Percentiles rank a stretch among this genome's conserved stretches.
These are phyloP conservation scores for Heliothis peltigera DNA, from an alignment of 2,888 invertebrate genomes.

Conservation along the genomic window DNA sequence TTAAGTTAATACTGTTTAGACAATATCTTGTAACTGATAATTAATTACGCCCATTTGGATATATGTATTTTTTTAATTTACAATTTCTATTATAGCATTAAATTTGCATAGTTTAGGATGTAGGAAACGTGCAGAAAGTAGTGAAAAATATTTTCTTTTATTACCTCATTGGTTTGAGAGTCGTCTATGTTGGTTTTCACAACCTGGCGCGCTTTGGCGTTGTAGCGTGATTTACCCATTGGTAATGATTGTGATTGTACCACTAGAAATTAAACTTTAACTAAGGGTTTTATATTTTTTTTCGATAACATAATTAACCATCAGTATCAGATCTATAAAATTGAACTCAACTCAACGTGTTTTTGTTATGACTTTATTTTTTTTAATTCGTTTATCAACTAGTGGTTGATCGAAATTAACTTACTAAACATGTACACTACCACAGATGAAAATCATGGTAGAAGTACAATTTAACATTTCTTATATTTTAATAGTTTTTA, in stretches of 20 bases:
- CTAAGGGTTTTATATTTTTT: neutral
- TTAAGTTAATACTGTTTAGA: neutral
- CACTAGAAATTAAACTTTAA: neutral
- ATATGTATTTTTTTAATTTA: too few species aligned
- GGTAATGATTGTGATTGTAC: slow-evolving; percentile 1
- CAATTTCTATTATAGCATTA: too few species aligned
- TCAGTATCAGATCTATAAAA: neutral
- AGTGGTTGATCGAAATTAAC: neutral
- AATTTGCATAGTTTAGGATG: too few species aligned
- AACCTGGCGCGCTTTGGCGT: slow-evolving; percentile 93
- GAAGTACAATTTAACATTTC: too few species aligned
- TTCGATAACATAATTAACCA: neutral
- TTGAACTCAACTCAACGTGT: slow-evolving; percentile 39
- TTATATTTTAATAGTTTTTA: too few species aligned
- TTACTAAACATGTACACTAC: neutral
- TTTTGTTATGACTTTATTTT: slow-evolving; percentile 76
- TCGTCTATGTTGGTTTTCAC: slow-evolving; percentile 93
- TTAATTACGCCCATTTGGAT: neutral
- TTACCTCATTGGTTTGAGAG: slow-evolving; percentile 92
- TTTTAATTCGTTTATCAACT: slow-evolving; percentile 25
- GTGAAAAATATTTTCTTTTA: slow-evolving; percentile 5
- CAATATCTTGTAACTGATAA: neutral
- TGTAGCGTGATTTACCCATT: slow-evolving; percentile 94
- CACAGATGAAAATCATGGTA: neutral
- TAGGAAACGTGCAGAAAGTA: neutral